phyloP scores from a whole-genome alignment of 2,113 vertebrate species.

The Periophthalmus modestus region DNA sequence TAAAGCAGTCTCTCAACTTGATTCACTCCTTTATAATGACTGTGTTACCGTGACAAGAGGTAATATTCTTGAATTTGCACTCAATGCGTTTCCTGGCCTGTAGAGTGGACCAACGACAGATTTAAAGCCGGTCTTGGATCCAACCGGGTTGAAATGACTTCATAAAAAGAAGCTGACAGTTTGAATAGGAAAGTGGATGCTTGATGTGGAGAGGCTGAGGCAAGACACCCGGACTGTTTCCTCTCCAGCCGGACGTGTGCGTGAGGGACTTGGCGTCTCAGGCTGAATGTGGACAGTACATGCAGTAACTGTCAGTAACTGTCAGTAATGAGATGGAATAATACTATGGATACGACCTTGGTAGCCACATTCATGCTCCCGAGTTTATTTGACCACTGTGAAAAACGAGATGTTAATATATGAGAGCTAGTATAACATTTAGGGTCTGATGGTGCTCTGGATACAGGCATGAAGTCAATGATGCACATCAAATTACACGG shows the following conservation, averaged over 20 bases:
- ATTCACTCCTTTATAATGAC: constrained; percentile 37
- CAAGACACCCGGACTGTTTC: constrained; percentile 34
- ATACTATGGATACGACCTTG: constrained; percentile 41
- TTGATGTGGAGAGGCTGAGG: constrained; percentile 45
- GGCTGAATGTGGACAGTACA: constrained; percentile 53
- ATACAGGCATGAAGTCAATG: neutral
- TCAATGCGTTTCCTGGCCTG: constrained; percentile 38
- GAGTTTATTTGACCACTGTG: constrained; percentile 26
- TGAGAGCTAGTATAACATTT: constrained; percentile 23
- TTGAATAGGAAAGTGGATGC: constrained; percentile 56
- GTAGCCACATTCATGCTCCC: constrained; percentile 34
- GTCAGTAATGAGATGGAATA: constrained; percentile 34
- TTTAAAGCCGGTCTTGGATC: constrained; percentile 56
- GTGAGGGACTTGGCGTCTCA: constrained; percentile 24
- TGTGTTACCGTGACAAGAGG: constrained; percentile 46
- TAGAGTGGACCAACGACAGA: constrained; percentile 34
- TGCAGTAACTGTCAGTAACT: constrained; percentile 61
- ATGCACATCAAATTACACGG: neutral
- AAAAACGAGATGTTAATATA: constrained; percentile 32
- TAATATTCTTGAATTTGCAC: constrained; percentile 37
- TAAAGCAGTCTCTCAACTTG: constrained; percentile 19
- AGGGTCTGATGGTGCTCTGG: neutral
- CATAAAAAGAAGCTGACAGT: constrained; percentile 60
- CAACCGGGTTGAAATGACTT: constrained; percentile 48
- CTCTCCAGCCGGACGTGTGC: constrained; percentile 41